Evolutionary conservation across 1,140 invertebrate species (phyloP).

Genomic region (Heliconius melpomene): DNA sequence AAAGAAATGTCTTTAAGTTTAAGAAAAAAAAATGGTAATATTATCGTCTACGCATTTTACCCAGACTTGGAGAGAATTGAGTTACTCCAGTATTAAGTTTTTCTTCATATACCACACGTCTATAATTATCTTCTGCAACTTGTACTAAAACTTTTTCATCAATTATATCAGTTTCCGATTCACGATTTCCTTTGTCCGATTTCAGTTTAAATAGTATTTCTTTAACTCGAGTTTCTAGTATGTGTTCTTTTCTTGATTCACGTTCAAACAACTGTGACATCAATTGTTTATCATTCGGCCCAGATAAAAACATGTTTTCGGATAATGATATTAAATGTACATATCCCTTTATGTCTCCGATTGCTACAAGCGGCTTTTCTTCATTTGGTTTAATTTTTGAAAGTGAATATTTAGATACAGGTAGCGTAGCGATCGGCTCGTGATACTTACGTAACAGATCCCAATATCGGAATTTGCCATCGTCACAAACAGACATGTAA

Average conservation of each 20-base stretch:
- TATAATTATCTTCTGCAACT: slow-evolving; percentile 54
- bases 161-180: slow-evolving; percentile 27
- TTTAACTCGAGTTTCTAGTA: slow-evolving; percentile 90
- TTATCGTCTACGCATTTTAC: slow-evolving; percentile 24
- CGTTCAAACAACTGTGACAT: slow-evolving; percentile 88
- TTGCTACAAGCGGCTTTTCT: slow-evolving; percentile 86
- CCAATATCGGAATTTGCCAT: slow-evolving; percentile 94
- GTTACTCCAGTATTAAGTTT: slow-evolving; percentile 22
- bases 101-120: slow-evolving; percentile 48
- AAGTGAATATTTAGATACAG: slow-evolving; percentile 76
- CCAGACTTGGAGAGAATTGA: not conserved
- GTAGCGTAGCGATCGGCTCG: slow-evolving; percentile 83
- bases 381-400: slow-evolving; percentile 76
- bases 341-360: slow-evolving; percentile 88
- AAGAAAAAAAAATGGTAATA: not conserved
- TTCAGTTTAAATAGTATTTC: slow-evolving; percentile 83
- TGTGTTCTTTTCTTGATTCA: slow-evolving; percentile 92
- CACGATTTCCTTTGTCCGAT: slow-evolving; percentile 37
- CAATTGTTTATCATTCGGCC: slow-evolving; percentile 85
- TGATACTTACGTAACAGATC: slow-evolving; percentile 91
- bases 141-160: slow-evolving; percentile 44
- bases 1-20: not conserved
- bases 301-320: slow-evolving; percentile 86
- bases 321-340: slow-evolving; percentile 90
- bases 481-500: slow-evolving; percentile 89